Percentiles rank a stretch among this genome's conserved stretches.
Conservation (phyloP, 2,113 vertebrate species). For the Tautogolabrus adspersus region DNA sequence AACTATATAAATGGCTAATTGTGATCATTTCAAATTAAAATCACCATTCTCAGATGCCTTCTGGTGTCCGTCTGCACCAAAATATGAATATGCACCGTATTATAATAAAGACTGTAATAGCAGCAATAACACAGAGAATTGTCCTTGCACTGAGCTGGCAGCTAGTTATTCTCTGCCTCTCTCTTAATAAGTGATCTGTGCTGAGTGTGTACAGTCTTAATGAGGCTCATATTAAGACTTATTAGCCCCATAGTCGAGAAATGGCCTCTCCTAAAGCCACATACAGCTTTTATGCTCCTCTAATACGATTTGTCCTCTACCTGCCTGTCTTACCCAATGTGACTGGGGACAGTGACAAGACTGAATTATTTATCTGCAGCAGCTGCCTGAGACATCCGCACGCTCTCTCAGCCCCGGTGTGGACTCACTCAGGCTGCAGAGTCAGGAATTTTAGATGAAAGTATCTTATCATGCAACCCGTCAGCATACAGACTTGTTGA, state of each 20-base stretch:
- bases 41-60: slow-evolving; percentile 6
- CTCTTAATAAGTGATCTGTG: slow-evolving; percentile 55
- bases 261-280: slow-evolving; percentile 57
- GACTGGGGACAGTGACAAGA: slow-evolving; percentile 70
- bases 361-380: slow-evolving; percentile 75
- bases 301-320: slow-evolving; percentile 78
- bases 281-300: slow-evolving; percentile 68
- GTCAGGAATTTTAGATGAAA: slow-evolving; percentile 57
- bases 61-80: slow-evolving; percentile 4
- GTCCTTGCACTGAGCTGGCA: slow-evolving; percentile 27
- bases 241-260: slow-evolving; percentile 45
- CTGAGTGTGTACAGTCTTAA: slow-evolving; percentile 67
- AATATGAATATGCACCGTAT: slow-evolving; percentile 29
- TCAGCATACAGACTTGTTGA: slow-evolving; percentile 52
- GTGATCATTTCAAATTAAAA: slow-evolving; percentile 21
- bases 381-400: slow-evolving; percentile 63
- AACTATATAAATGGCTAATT: not conserved
- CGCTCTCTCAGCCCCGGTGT: slow-evolving; percentile 13
- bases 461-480: slow-evolving; percentile 40
- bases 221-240: slow-evolving; percentile 61
- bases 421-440: slow-evolving; percentile 42
- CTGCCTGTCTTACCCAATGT: slow-evolving; percentile 68
- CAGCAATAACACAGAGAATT: slow-evolving; percentile 36
- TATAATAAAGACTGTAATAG: slow-evolving; percentile 16
- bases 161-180: slow-evolving; percentile 47